Conservation (phyloP, 92 coral and sea anemone species). For the Montipora capitata region DNA sequence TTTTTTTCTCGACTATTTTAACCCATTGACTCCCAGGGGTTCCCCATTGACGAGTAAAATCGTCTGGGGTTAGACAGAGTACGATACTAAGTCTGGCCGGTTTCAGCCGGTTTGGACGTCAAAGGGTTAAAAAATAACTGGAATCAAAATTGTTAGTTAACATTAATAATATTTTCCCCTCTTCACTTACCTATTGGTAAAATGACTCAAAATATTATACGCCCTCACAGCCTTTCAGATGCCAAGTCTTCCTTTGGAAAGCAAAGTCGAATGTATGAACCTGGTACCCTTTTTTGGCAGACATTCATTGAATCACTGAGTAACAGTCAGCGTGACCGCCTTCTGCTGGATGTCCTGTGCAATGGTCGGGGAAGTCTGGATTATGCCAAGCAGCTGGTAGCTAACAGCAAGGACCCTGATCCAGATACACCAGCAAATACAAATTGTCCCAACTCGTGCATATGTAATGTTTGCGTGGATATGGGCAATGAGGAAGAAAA, state of each 20-base stretch:
- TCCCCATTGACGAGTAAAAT: too few species aligned
- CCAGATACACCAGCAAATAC: not conserved
- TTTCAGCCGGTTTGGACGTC: too few species aligned
- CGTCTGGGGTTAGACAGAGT: too few species aligned
- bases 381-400: slow-evolving; percentile 50
- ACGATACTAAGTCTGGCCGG: too few species aligned
- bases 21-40: too few species aligned
- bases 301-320: not conserved
- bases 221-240: slow-evolving; percentile 5
- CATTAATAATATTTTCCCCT: not conserved
- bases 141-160: slow-evolving; percentile 20
- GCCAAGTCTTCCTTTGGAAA: slow-evolving; percentile 10
- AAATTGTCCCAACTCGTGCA: slow-evolving; percentile 63
- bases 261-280: not conserved
- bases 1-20: slow-evolving; percentile 12
- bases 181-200: slow-evolving; percentile 5
- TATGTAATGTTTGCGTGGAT: slow-evolving; percentile 59
- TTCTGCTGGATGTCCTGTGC: slow-evolving; percentile 35
- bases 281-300: not conserved
- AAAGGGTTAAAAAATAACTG: not conserved
- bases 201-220: slow-evolving; percentile 14
- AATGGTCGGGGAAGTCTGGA: slow-evolving; percentile 70
- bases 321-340: not conserved
- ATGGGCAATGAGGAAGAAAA: slow-evolving; percentile 49
- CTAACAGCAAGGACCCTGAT: not conserved